phyloP scores from a whole-genome alignment of 2,113 vertebrate genomes.

The Quiscalus mexicanus region DNA sequence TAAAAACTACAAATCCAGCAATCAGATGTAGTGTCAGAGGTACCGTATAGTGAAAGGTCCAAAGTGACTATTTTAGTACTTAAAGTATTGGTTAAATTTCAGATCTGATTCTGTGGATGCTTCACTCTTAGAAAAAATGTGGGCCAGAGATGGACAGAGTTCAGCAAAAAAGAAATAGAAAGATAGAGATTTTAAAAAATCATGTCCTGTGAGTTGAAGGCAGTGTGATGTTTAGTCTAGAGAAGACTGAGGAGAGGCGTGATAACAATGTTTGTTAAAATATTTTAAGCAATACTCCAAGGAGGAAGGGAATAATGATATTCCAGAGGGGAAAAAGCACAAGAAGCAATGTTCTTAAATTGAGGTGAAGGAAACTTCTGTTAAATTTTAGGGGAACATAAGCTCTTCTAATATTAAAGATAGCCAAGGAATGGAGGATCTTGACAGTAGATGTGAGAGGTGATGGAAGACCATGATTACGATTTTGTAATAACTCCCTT shows the following conservation, averaged over 20 bases:
- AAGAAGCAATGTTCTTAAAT: neutral
- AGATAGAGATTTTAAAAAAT: neutral
- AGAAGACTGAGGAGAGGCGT: neutral
- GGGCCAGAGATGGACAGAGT: neutral
- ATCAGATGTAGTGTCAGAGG: neutral
- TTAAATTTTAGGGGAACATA: neutral
- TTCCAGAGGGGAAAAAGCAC: neutral
- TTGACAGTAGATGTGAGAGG: neutral
- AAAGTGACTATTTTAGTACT: neutral
- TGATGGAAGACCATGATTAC: neutral
- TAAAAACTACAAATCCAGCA: neutral
- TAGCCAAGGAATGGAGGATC: neutral
- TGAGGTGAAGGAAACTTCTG: neutral
- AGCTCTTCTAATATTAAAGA: neutral
- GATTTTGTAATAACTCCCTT: neutral
- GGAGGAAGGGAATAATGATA: neutral
- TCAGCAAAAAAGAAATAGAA: neutral
- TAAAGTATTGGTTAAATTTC: neutral
- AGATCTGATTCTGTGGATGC: neutral
- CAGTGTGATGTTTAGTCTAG: slow-evolving; percentile 54
- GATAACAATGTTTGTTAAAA: slow-evolving; percentile 29
- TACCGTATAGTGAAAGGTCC: neutral
- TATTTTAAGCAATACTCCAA: neutral
- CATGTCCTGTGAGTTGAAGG: neutral
- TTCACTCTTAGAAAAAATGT: neutral